phyloP scores from a whole-genome alignment of 2,797 vertebrate genomes.

The Macropodus opercularis region DNA sequence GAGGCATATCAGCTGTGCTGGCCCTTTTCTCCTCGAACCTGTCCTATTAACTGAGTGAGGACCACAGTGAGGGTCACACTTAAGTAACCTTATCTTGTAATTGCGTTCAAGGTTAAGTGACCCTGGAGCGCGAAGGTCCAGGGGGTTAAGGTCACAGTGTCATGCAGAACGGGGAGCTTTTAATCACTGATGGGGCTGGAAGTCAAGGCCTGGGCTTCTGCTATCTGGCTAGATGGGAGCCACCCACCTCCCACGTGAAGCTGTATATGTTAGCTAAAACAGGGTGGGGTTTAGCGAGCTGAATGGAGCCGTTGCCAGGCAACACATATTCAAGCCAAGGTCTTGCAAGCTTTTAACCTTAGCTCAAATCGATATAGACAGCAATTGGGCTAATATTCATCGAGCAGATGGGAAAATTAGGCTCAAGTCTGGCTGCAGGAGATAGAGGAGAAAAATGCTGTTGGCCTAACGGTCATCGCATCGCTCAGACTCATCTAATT shows the following conservation, averaged over 20 bases:
- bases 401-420: constrained; percentile 81
- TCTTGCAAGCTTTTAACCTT: constrained; percentile 84
- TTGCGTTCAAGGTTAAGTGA: constrained; percentile 89
- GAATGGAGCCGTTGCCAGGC: constrained; percentile 74
- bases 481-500: constrained; percentile 53
- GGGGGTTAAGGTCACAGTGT: constrained; percentile 83
- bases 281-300: constrained; percentile 48
- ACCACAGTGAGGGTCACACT: constrained; percentile 76
- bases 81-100: constrained; percentile 89
- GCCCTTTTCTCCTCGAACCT: constrained; percentile 75
- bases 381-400: constrained; percentile 81
- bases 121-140: constrained; percentile 75
- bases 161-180: constrained; percentile 77
- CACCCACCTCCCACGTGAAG: constrained; percentile 37
- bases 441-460: constrained; percentile 42
- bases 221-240: constrained; percentile 65
- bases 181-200: constrained; percentile 83
- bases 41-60: constrained; percentile 83
- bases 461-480: constrained; percentile 38
- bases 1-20: constrained; percentile 81
- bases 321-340: constrained; percentile 78
- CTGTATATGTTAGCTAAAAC: constrained; percentile 28
- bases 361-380: constrained; percentile 75
- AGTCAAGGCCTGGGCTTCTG: constrained; percentile 78
- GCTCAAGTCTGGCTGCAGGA: constrained; percentile 61